phyloP scores from a whole-genome alignment of 2,113 vertebrate species.

The Isurus oxyrinchus region DNA sequence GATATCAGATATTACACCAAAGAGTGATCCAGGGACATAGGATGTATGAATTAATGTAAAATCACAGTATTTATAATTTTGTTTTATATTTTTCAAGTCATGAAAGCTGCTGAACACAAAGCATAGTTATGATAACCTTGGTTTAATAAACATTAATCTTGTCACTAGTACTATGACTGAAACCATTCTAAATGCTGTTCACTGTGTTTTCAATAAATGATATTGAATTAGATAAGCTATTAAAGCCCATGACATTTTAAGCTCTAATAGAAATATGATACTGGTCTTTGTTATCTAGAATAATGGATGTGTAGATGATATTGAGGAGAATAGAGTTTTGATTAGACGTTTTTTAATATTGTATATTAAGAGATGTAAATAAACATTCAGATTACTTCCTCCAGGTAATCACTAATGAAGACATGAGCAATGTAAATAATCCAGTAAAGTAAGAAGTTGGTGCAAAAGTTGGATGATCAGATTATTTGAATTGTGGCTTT shows the following conservation, averaged over 20 bases:
- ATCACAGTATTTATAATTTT: not conserved
- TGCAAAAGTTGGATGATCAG: not conserved
- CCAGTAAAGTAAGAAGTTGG: not conserved
- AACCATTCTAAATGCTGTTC: not conserved
- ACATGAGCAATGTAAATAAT: not conserved
- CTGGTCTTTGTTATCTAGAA: not conserved
- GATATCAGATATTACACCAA: not conserved
- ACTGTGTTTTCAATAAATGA: not conserved
- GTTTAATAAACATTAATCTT: not conserved
- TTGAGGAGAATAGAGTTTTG: not conserved
- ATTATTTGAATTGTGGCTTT: not conserved
- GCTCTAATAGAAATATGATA: not conserved
- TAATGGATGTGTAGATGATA: not conserved
- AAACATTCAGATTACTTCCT: not conserved
- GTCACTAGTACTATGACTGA: not conserved
- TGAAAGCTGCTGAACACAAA: not conserved
- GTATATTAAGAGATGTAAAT: not conserved
- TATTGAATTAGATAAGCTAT: not conserved
- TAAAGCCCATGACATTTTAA: not conserved
- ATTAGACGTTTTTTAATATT: not conserved
- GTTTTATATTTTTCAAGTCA: not conserved
- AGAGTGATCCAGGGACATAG: not conserved
- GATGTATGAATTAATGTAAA: constrained; percentile 1
- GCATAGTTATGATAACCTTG: not conserved
- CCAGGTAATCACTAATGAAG: not conserved